phyloP scores from a whole-genome alignment of 2,797 vertebrate genomes.

The Lacerta bilineata region DNA sequence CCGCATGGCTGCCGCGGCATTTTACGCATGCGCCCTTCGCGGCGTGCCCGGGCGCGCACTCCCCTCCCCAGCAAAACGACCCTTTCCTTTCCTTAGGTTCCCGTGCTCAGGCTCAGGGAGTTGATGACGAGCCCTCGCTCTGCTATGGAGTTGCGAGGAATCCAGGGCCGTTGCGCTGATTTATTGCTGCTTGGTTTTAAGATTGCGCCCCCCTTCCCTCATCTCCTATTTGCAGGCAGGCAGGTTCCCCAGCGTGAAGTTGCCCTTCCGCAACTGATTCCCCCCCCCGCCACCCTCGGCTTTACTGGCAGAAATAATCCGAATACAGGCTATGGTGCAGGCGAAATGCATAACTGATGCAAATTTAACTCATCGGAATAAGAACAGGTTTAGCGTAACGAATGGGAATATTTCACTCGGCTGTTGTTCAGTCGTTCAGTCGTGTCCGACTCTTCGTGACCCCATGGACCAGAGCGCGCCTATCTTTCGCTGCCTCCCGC shows the following conservation, averaged over 20 bases:
- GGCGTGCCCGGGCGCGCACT: fast-evolving
- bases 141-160: background rate
- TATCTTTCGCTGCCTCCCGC: too few relatives aligned
- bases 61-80: fast-evolving
- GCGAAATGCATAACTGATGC: too few relatives aligned
- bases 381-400: too few relatives aligned
- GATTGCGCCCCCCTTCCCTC: too few relatives aligned
- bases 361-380: background rate
- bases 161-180: background rate
- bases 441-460: too few relatives aligned
- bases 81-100: background rate
- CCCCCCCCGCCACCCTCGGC: too few relatives aligned
- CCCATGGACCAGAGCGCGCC: too few relatives aligned
- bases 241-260: too few relatives aligned
- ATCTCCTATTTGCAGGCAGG: background rate
- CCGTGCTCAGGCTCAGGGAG: background rate
- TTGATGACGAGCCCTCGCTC: too few relatives aligned
- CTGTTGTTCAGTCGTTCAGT: too few relatives aligned
- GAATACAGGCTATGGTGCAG: background rate
- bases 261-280: too few relatives aligned
- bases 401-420: too few relatives aligned
- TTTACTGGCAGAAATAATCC: background rate
- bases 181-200: background rate
- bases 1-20: background rate
- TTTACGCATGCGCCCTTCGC: slow-evolving; percentile 40